Conservation (phyloP, 2,113 vertebrate genomes). For the Motacilla alba region DNA sequence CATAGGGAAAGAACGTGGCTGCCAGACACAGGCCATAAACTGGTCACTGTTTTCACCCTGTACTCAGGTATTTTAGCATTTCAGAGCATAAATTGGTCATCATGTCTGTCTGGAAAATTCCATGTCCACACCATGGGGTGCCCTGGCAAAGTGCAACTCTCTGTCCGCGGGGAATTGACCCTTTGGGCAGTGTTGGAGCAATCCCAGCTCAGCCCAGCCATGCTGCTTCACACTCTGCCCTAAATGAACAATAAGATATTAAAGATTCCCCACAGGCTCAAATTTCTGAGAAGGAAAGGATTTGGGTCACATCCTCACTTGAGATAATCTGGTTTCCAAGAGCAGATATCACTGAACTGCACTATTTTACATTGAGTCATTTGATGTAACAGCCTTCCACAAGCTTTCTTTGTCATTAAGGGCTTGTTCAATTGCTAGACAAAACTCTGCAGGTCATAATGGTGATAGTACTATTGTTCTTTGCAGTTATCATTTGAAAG, state of each 20-base stretch:
- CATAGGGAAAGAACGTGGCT: not conserved
- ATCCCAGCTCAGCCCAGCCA: fast-evolving
- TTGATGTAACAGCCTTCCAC: not conserved
- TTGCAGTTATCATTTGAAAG: not conserved
- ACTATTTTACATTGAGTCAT: not conserved
- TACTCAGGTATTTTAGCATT: not conserved
- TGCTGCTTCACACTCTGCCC: not conserved
- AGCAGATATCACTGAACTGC: not conserved
- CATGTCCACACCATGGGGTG: fast-evolving
- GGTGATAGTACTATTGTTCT: not conserved
- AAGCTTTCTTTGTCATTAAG: not conserved
- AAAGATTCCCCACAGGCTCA: not conserved
- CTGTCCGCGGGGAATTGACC: fast-evolving
- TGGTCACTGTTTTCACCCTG: not conserved
- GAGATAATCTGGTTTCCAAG: not conserved
- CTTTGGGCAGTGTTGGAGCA: not conserved
- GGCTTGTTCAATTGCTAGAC: not conserved
- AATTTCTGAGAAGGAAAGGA: not conserved
- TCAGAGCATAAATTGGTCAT: not conserved
- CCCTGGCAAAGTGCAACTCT: not conserved
- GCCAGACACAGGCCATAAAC: not conserved
- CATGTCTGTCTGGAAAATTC: not conserved
- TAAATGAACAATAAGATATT: not conserved
- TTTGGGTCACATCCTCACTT: not conserved
- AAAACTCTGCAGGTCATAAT: not conserved